Evolutionary conservation across 2,797 vertebrate species (phyloP), one percentile per base, ranked within the genome.

Genomic region (Avahi laniger): DNA sequence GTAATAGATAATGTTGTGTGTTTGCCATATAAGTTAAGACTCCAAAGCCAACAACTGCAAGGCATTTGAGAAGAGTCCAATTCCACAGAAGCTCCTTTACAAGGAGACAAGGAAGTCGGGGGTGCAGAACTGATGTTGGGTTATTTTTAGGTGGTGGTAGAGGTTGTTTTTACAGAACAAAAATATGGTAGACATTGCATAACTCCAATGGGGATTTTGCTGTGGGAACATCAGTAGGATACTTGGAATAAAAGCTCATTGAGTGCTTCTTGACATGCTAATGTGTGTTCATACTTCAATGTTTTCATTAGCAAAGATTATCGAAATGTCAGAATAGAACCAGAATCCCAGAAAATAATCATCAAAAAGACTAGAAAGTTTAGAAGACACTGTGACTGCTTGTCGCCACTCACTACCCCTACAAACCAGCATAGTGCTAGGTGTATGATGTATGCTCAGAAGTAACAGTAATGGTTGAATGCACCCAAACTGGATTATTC

Each of bases 121-220:
- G 91, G 52, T 81, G 33, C 73, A 94, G 57, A 96, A 52, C 76
- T 85, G 67, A 38, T 79, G n/a, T 15, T 91, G 38, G 57, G 35
- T 89, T 95, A 81, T 92, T 87, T 78, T 38, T 24, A 17, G 28
- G 18, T 59, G 79, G 33, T 54, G 5, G 43, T 85, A 2, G 41
- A 86, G 33, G 17, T 11, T 52, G 30, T 78, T 96, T 95, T 94
- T 80, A 67, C 35, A 87, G 70, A 82, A 35, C 38, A 63, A 85
- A 91, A 95, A 73, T 81, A 24, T 48, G 4, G 85, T 35, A 48
- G 59, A 33, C 7, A 15, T 57, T 94, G 61, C 17, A 35, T 41
- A 81, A 89, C 13, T 33, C 38, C 17, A 33, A 61, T 35, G 54
- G 48, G 41, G 26, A 83, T 83, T 93, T 89, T 89, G 41, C 72